These are phyloP conservation scores for Pseudorhiza aurosa DNA, from an alignment of 30 jellyfish, hydroid and myxozoan species.

Conservation along the genomic window DNA sequence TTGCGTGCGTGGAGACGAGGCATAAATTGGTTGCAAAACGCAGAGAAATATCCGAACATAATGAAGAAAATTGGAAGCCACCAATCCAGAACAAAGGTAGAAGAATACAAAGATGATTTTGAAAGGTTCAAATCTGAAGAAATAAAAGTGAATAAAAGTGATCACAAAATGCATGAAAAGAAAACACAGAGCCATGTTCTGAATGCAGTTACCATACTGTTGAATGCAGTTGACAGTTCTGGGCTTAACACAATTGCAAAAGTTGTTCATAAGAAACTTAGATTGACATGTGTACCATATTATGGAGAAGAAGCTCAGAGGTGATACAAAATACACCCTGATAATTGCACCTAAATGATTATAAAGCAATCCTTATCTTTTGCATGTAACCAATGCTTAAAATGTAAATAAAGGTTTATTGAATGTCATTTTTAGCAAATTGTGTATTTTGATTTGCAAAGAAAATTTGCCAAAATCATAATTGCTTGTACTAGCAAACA, in stretches of 20 bases:
- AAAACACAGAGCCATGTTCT: constrained; percentile 77
- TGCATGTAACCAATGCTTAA: no score
- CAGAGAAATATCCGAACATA: constrained; percentile 35
- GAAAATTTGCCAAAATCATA: no score
- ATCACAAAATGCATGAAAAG: constrained; percentile 33
- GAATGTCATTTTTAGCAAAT: no score
- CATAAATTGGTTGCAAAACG: constrained; percentile 67
- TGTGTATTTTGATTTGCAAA: no score
- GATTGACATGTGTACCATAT: constrained; percentile 82
- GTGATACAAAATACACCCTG: background rate
- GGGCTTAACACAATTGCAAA: constrained; percentile 76
- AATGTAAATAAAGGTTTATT: no score
- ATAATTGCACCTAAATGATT: no score
- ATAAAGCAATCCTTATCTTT: no score
- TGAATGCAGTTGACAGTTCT: constrained; percentile 66
- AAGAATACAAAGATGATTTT: constrained; percentile 80
- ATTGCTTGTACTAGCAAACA: no score
- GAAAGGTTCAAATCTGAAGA: constrained; percentile 39
- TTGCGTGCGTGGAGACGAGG: constrained; percentile 99
- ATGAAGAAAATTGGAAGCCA: constrained; percentile 72
- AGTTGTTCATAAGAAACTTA: constrained; percentile 83
- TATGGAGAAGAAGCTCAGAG: constrained; percentile 13
- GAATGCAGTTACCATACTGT: constrained; percentile 77
- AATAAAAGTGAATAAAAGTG: constrained; percentile 49
- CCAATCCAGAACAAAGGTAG: constrained; percentile 39